Evolutionary conservation across 53 echinoderm and acorn worm genomes (phyloP), one percentile per base, ranked within the genome.

Genomic region (Patiria pectinifera): DNA sequence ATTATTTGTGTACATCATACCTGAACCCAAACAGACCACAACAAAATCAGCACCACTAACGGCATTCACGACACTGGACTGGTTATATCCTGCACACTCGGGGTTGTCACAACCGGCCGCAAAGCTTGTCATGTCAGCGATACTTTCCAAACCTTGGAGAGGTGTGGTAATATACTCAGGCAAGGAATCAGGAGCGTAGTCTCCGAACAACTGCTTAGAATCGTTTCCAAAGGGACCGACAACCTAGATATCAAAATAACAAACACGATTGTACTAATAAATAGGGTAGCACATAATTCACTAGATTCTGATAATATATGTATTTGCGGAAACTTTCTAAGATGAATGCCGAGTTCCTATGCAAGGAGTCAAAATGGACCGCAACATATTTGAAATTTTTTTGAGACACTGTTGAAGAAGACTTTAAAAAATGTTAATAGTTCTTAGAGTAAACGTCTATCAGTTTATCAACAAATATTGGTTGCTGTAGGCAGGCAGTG

Each of bases 21-120:
- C 91, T 71, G 95, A 87, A 71, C 95, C 95, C 16, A 94, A 53
- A 89, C 95, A 94, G 48, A 92, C 95, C 14, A 94, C 90, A 11
- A 89, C 85, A 82, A 94, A 53, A 83, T 94, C 95, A 53, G 92
- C 85, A 16, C 92, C 88, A 11, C 72, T 46, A 5, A 94, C 85
- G 12, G 95, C 92, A 12, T 60, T 15, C 44, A 23, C 3, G 26
- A 94, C 78, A 23, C 25, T 71, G 5, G 82, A 48, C 23, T 45
- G 62, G 62, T 94, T 76, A 26, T 94, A 94, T 2, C 62, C 83
- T 0, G 14, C 47, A 82, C 95, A 94, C 62, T 25, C 19, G 4
- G 92, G 69, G 24, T 75, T 66, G 79, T 72, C 25, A 71, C 95
- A 94, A 9, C 95, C 95, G 25, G 89, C 72, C 4, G 91, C 95